Evolutionary conservation across 2,888 invertebrate species (phyloP).

Genomic region (Prenolepis imparis): DNA sequence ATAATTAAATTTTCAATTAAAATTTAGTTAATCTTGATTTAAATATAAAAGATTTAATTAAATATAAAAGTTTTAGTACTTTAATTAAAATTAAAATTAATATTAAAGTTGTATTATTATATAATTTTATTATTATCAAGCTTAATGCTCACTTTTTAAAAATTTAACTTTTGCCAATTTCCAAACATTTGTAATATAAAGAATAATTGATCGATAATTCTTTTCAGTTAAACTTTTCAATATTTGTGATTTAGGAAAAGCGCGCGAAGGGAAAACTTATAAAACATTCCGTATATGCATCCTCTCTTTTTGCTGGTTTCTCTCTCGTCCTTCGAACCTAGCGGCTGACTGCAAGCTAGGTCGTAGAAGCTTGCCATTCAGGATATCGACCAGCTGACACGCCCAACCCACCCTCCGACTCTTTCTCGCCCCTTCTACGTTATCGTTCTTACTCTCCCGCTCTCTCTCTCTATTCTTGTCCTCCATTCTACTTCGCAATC

Average conservation of each 20-base stretch:
- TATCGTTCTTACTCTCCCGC: conserved; percentile 57
- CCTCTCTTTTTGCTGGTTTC: conserved; percentile 31
- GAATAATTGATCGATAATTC: conserved; percentile 15
- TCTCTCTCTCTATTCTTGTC: conserved; percentile 14
- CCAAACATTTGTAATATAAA: background rate
- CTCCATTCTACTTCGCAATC: conserved; percentile 60
- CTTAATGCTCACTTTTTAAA: background rate
- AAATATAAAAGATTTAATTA: background rate
- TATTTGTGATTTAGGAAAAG: conserved; percentile 9
- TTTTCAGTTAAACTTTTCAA: background rate
- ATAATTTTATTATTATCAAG: background rate
- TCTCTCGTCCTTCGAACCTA: conserved; percentile 45
- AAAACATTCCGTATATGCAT: conserved; percentile 12
- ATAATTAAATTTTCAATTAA: conserved; percentile 3
- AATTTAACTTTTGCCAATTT: background rate
- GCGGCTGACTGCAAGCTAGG: conserved; percentile 72
- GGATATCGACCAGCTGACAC: conserved; percentile 84
- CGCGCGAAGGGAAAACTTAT: conserved; percentile 28
- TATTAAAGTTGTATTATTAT: background rate
- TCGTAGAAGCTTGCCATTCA: conserved; percentile 80
- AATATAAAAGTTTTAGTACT: background rate
- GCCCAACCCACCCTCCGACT: conserved; percentile 75
- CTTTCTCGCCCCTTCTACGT: conserved; percentile 25
- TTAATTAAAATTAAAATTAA: background rate
- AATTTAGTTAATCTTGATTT: background rate